These are phyloP conservation scores for Salarias fasciatus DNA, from an alignment of 2,797 vertebrate species.

Conservation along the genomic window DNA sequence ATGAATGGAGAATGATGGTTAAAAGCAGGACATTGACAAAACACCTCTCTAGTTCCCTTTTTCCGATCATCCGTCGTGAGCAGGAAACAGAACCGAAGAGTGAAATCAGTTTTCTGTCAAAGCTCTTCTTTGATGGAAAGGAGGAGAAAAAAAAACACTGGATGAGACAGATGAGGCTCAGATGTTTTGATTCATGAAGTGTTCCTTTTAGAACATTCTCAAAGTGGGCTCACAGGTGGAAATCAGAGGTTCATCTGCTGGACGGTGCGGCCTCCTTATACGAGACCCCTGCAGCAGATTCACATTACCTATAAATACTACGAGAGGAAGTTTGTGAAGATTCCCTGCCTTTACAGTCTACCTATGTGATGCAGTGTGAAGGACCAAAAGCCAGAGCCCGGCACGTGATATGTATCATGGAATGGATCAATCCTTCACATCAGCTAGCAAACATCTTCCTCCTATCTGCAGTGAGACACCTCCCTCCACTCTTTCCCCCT, in stretches of 20 bases:
- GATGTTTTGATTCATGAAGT: slow-evolving; percentile 37
- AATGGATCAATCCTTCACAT: slow-evolving; percentile 44
- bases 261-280: slow-evolving; percentile 23
- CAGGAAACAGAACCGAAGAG: slow-evolving; percentile 25
- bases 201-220: slow-evolving; percentile 36
- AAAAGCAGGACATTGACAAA: slow-evolving; percentile 20
- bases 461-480: slow-evolving; percentile 26
- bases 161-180: slow-evolving; percentile 42
- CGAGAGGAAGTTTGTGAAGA: slow-evolving; percentile 14
- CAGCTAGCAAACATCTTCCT: slow-evolving; percentile 27
- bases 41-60: slow-evolving; percentile 6
- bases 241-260: slow-evolving; percentile 53
- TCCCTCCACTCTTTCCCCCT: slow-evolving; percentile 3
- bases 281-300: slow-evolving; percentile 44
- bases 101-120: slow-evolving; percentile 14
- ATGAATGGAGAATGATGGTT: not conserved
- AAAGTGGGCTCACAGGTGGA: slow-evolving; percentile 17
- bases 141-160: slow-evolving; percentile 15
- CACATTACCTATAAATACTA: slow-evolving; percentile 30
- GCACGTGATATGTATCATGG: slow-evolving; percentile 46
- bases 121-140: slow-evolving; percentile 6
- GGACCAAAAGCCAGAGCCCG: slow-evolving; percentile 27
- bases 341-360: slow-evolving; percentile 34
- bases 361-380: slow-evolving; percentile 22
- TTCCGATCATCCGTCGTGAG: slow-evolving; percentile 4